Evolutionary conservation across 1,140 invertebrate species (phyloP), one percentile per base, ranked within the genome.

Genomic region (Pogonus chalceus): DNA sequence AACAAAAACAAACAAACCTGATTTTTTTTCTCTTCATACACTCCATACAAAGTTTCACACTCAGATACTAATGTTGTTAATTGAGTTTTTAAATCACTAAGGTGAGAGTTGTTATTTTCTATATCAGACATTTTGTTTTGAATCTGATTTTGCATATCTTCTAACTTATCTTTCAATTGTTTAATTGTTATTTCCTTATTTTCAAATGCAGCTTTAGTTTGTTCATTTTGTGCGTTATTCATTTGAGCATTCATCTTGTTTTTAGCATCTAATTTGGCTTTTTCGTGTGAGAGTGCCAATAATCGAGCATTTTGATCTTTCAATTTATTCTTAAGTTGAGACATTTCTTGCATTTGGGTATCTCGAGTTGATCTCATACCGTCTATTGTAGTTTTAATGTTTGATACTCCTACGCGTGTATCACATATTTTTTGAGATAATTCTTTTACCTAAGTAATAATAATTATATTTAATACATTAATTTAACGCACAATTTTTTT

Each of bases 331-430:
- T 98, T 96, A 2, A 96, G 74, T 43, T 84, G 80, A 12, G 88
- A 82, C 82, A 97, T 93, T 62, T 95, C 90, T 49, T 84, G 79
- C 72, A 96, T 82, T 59, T 92, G 92, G 0, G 84, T 75, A 69
- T 99, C 96, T 26, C 96, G 76, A 21, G 90, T 90, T 0, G 81
- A 81, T 49, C 95, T 75, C 96, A 99, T 98, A 2, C 88, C 87
- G 74, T 99, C 96, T 58, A 99, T 99, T 20, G 90, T 92, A 1
- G 86, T 81, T 72, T 98, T 98, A 0, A 96, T 88, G 35, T 88
- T 86, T 0, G 92, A 89, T 0, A 99, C 95, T 18, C 85, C 87
- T 23, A 87, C 82, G 2, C 92, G 78, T 0, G 91, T 92, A 63
- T 94, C 90, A 57, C 83, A 84, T 56, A 96, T 93, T 66, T 90